These are phyloP conservation scores for Elgonia sp. DNA, from an alignment of 2,888 invertebrate species.

Conservation along the genomic window DNA sequence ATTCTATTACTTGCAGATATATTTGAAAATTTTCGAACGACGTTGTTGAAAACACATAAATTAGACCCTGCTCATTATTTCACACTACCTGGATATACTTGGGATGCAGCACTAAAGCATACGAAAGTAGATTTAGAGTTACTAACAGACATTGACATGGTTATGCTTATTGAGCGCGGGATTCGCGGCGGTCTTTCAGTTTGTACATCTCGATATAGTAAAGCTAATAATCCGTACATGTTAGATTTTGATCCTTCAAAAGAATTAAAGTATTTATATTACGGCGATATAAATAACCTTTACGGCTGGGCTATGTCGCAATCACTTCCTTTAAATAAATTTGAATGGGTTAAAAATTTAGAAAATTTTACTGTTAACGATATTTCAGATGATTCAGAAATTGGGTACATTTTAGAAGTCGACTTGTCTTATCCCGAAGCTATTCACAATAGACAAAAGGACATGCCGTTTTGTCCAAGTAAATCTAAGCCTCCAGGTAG, in stretches of 20 bases:
- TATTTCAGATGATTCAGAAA: slow-evolving; percentile 19
- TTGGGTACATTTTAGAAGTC: slow-evolving; percentile 45
- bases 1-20: slow-evolving; percentile 80
- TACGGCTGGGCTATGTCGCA: slow-evolving; percentile 84
- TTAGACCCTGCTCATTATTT: slow-evolving; percentile 69
- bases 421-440: slow-evolving; percentile 15
- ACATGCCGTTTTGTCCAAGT: slow-evolving; percentile 22
- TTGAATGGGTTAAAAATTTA: slow-evolving; percentile 78
- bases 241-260: slow-evolving; percentile 18
- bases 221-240: slow-evolving; percentile 78
- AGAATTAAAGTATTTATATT: slow-evolving; percentile 77
- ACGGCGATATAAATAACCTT: slow-evolving; percentile 83
- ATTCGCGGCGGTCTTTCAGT: slow-evolving; percentile 77
- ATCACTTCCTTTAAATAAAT: slow-evolving; percentile 79
- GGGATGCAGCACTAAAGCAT: slow-evolving; percentile 72
- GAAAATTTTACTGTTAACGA: slow-evolving; percentile 24
- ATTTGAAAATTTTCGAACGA: slow-evolving; percentile 69
- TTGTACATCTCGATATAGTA: slow-evolving; percentile 76
- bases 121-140: slow-evolving; percentile 69
- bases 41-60: slow-evolving; percentile 8
- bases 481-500: slow-evolving; percentile 2
- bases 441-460: slow-evolving; percentile 20
- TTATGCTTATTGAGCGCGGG: slow-evolving; percentile 75
- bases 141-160: slow-evolving; percentile 76
- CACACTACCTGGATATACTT: slow-evolving; percentile 65